Evolutionary conservation across 2,113 vertebrate genomes (phyloP).

Genomic region (Psittacula cyanocephala): DNA sequence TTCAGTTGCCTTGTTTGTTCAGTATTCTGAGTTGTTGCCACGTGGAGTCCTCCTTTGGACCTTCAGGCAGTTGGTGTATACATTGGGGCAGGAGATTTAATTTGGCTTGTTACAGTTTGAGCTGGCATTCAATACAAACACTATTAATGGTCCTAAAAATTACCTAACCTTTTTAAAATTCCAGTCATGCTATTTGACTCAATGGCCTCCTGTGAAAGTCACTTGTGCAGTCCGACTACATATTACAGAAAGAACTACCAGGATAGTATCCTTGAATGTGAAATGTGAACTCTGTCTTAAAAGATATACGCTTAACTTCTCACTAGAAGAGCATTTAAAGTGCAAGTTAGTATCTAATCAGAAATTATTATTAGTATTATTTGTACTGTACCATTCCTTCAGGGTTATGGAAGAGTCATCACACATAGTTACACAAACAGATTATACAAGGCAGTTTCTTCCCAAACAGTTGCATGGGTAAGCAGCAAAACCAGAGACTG

Average conservation of each 20-base stretch:
- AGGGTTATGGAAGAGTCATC: not conserved
- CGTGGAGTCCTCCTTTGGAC: not conserved
- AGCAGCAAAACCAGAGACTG: not conserved
- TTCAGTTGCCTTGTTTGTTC: not conserved
- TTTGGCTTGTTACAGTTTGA: slow-evolving; percentile 11
- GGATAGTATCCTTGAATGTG: not conserved
- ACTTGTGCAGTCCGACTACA: not conserved
- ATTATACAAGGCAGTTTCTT: not conserved
- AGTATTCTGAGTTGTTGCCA: not conserved
- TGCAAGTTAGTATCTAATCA: not conserved
- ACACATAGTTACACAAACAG: rapidly evolving
- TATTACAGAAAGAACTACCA: not conserved
- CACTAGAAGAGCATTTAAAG: not conserved
- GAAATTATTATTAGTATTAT: not conserved
- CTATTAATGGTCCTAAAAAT: slow-evolving; percentile 57
- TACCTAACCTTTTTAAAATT: slow-evolving; percentile 49
- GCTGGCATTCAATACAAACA: slow-evolving; percentile 39
- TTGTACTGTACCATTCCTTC: not conserved
- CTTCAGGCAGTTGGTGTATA: slow-evolving; percentile 1
- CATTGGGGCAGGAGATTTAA: slow-evolving; percentile 11
- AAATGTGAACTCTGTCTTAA: not conserved
- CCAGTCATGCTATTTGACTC: slow-evolving; percentile 14
- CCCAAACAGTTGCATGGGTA: not conserved
- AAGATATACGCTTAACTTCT: not conserved
- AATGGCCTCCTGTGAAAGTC: slow-evolving; percentile 2